Base-by-base conservation (phyloP, 2,113 vertebrate species). In the Lethenteron reissneri region DNA sequence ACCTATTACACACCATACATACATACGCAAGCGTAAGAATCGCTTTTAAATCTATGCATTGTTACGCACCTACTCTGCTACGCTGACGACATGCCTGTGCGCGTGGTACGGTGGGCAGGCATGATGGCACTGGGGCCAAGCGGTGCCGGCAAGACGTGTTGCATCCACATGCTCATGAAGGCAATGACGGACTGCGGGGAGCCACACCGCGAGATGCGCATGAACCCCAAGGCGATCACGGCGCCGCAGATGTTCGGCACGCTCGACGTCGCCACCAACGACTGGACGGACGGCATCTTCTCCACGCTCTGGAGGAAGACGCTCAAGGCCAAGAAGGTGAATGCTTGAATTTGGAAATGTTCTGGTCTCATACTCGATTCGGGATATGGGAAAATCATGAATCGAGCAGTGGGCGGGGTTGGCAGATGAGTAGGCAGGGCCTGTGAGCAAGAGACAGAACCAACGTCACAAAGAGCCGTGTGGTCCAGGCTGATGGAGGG, bases 261-360 rank as follows among this genome's bases (percentile, higher is more conserved):
- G 10, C 82, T 87, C 75, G 85, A 88, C 76, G 84, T 86, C 74
- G 82, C 85, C 75, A 88, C 87, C 77, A 88, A 88, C 76, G 86
- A 88, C 79, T 88, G 87, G 86, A 88, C 87, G 60, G 86, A 88
- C 78, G 87, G 87, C 15, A 72, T 88, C 75, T 88, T 88, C 78
- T 88, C 86, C 58, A 83, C 86, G 1, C 80, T 88, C 64, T 88
- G 85, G 86, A 85, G 87, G 77, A 88, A 85, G 78, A 87, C 86
- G 41, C 83, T 88, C 60, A 86, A 84, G 76, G 79, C 81, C 74
- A 88, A 87, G 78, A 88, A 88, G 83, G 86, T 86, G 70, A 78
- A 57, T 17, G n/a, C 21, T 72, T 72, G 56, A 58, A 8, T 11
- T 21, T 58, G 12, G 58, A 69, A 15, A 57, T 73, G 57, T 13